Conservation (phyloP, 2,113 vertebrate genomes). For the Motacilla tschutschensis region DNA sequence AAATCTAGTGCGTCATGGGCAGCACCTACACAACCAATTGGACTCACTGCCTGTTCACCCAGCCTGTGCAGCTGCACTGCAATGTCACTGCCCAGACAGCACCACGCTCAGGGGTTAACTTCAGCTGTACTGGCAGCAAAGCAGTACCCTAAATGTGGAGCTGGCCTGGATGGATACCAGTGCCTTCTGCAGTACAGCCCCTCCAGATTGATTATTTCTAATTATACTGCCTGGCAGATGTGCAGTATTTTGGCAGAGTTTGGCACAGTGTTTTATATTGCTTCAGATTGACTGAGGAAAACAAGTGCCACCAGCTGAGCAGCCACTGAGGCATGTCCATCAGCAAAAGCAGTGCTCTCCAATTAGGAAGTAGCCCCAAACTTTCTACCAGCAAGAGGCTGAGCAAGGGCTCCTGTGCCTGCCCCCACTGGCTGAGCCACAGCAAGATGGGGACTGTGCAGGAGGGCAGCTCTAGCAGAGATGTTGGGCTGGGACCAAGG, state of each 20-base stretch:
- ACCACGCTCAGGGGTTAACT: background rate
- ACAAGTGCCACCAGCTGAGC: background rate
- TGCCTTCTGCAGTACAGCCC: background rate
- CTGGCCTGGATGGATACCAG: background rate
- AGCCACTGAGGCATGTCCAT: rapidly evolving
- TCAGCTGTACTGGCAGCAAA: background rate
- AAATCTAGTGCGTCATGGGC: background rate
- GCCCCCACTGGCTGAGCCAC: rapidly evolving
- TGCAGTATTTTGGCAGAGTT: background rate
- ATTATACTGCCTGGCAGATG: background rate
- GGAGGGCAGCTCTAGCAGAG: background rate
- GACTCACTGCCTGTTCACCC: background rate
- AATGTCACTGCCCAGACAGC: background rate
- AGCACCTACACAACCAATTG: rapidly evolving
- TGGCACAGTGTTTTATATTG: background rate
- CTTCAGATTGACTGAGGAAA: background rate
- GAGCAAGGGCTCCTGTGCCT: background rate
- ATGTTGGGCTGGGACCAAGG: rapidly evolving
- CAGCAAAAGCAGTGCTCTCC: background rate
- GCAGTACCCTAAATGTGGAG: background rate
- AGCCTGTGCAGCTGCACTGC: background rate
- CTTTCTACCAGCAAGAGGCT: background rate
- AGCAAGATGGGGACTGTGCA: rapidly evolving
- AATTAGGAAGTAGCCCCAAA: background rate
- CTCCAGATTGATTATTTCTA: background rate